These are phyloP conservation scores for Macaca nemestrina DNA, from an alignment of 2,113 vertebrate species.

Conservation along the genomic window DNA sequence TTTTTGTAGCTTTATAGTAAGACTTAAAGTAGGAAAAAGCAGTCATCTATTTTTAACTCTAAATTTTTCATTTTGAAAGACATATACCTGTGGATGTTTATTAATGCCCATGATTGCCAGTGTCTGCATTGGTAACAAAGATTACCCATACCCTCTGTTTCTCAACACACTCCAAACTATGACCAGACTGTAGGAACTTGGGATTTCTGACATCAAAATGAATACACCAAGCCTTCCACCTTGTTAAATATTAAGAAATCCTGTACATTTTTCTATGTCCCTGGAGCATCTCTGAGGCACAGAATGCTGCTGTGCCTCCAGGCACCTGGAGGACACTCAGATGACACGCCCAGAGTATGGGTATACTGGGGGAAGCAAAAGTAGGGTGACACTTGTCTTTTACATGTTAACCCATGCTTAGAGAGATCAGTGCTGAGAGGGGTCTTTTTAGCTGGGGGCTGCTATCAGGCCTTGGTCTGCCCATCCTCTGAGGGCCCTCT, in stretches of 20 bases:
- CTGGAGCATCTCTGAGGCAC: neutral
- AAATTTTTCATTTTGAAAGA: neutral
- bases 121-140: neutral
- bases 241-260: neutral
- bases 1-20: neutral
- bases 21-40: neutral
- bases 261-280: neutral
- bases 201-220: neutral
- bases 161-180: neutral
- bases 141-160: neutral
- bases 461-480: neutral
- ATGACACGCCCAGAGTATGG: neutral
- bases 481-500: neutral
- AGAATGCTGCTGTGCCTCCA: neutral
- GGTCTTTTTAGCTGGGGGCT: neutral
- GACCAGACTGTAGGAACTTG: neutral
- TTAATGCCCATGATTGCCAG: neutral
- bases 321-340: neutral
- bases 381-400: neutral
- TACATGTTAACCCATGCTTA: neutral
- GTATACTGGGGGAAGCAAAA: neutral
- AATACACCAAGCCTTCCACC: neutral
- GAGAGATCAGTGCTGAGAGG: neutral
- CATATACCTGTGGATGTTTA: neutral
- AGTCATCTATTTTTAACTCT: neutral